Evolutionary conservation across 37 sponge, comb jelly and placozoan species (phyloP), one percentile per base, ranked within the genome.

Genomic region (Haliclona indistincta): DNA sequence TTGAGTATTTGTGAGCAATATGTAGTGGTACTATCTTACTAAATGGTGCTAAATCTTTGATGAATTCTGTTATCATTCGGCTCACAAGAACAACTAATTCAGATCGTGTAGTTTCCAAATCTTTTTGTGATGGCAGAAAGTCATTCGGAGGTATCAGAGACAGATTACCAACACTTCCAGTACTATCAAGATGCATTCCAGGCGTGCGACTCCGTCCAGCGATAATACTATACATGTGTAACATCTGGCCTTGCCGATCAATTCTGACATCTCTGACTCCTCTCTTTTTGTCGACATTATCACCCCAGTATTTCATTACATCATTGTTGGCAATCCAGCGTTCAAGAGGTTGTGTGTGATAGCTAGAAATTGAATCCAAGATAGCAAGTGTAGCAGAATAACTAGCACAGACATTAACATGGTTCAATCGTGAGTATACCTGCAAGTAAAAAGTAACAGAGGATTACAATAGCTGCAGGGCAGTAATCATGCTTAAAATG

Each of bases 151-250:
- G 13, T 37, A n/a, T n/a, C n/a, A n/a, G n/a, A n/a, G n/a, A n/a
- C 13, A 68, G 70, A 38, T 10, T 36, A 38, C 22, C 42, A 26
- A 35, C 42, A 13, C 11, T 11, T 68, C 70, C 70, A 22, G 70
- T 68, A 19, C 20, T 43, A 13, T 11, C 10, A 36, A 68, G 45
- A 15, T 13, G 47, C 13, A 15, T 33, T 33, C 17, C 35, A 44
- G 70, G 42, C 17, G 54, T 71, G 13, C 74, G 63, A 63, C 74
- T 71, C 25, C 26, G 20, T 23, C 51, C 54, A 30, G 63, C 74
- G 6, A 71, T 29, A 20, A 71, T 71, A 61, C 74, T 71, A 29
- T 71, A 71, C 74, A 71, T 71, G n/a, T 71, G 71, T 22, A 47
- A 2, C 54, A 71, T 47, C 17, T 71, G 36, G 19, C 32, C 71